Evolutionary conservation across 92 coral and sea anemone species (phyloP).

Genomic region (Epizoanthus fatuus): DNA sequence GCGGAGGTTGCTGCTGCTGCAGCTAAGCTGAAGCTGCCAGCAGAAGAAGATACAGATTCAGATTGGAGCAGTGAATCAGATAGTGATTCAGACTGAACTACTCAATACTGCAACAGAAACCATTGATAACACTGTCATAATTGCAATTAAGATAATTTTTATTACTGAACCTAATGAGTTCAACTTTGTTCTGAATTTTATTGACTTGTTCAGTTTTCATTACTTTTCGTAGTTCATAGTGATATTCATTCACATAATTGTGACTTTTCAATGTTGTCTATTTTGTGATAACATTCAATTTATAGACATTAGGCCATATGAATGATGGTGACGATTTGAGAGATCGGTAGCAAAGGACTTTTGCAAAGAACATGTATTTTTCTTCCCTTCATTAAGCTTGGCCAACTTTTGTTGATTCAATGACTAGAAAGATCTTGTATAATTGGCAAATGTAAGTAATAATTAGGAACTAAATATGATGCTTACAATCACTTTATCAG

Average conservation of each 20-base stretch:
- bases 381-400: too few relatives aligned
- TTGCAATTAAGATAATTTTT: neutral
- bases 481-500: too few relatives aligned
- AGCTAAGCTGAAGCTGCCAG: too few relatives aligned
- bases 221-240: conserved; percentile 13
- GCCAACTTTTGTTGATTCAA: too few relatives aligned
- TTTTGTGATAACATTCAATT: conserved; percentile 20
- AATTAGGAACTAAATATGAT: too few relatives aligned
- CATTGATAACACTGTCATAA: conserved; percentile 23
- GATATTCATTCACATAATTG: conserved; percentile 22
- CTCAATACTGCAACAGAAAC: conserved; percentile 29
- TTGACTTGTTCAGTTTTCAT: conserved; percentile 13
- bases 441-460: too few relatives aligned
- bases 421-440: too few relatives aligned
- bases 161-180: conserved; percentile 19
- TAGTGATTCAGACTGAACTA: conserved; percentile 14
- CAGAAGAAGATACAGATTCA: too few relatives aligned
- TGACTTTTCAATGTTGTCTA: conserved; percentile 26
- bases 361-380: too few relatives aligned
- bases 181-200: too few relatives aligned
- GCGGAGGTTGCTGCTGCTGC: too few relatives aligned
- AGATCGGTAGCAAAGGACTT: neutral
- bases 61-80: too few relatives aligned
- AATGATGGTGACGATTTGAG: conserved; percentile 18
- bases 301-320: conserved; percentile 20